Evolutionary conservation across 2,888 invertebrate genomes (phyloP), one percentile per base, ranked within the genome.

Genomic region (Mechanitis mazaeus): DNA sequence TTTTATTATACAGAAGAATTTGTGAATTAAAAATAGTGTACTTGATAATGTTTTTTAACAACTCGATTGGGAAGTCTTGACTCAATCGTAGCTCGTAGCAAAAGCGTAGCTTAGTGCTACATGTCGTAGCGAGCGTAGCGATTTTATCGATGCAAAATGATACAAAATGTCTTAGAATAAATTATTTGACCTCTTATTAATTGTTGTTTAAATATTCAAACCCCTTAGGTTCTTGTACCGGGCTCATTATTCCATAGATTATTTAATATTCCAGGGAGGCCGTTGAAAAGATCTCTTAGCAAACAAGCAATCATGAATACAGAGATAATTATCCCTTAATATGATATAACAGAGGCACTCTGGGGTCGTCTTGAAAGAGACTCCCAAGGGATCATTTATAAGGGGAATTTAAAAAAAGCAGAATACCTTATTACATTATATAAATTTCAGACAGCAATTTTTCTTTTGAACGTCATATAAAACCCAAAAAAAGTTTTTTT

Each of bases 241-340:
- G 42, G 9, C 42, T 42, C 42, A 42, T 42, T 42, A 42, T 42
- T 42, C 9, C 42, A 42, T 42, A 42, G 42, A 64, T 58, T 60
- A 60, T 64, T 56, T 60, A 54, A 61, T 60, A 61, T 58, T 63
- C 46, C 28, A 33, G 20, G 55, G 56, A 59, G 38, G 68, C 71
- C 73, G 77, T 75, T 75, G 71, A 75, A 71, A 69, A 65, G 64
- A 66, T 77, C 75, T 74, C 73, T 57, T 70, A 59, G 64, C 71
- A 75, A 76, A 73, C 74, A 73, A 66, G 77, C 79, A 78, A 80
- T 79, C 78, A 79, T 79, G 78, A 73, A 71, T 53, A 58, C 59
- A 61, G 42, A 72, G 75, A 75, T 84, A 83, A 85, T 84, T 84
- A 83, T 77, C 74, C 69, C 72, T 75, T 79, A 78, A 82, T 78